These are phyloP conservation scores for Chloroceryle aenea DNA, from an alignment of 2,113 vertebrate genomes.

Conservation along the genomic window DNA sequence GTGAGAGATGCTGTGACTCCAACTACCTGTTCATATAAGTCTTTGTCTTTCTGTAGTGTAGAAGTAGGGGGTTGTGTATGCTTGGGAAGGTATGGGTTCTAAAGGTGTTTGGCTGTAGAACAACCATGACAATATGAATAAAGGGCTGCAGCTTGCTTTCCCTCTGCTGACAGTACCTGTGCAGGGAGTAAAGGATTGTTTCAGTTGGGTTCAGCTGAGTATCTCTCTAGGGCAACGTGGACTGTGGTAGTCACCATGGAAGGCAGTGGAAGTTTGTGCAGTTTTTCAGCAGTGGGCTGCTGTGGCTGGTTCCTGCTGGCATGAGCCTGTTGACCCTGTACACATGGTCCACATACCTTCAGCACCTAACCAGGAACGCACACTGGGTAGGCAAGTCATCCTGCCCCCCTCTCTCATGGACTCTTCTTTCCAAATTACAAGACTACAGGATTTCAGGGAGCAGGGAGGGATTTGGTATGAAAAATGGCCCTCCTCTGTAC, in stretches of 20 bases:
- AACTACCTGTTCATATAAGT: not conserved
- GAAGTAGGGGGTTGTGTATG: not conserved
- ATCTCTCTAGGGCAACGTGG: not conserved
- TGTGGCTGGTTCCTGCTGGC: not conserved
- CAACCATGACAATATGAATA: not conserved
- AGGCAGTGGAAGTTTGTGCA: not conserved
- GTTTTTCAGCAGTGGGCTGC: not conserved
- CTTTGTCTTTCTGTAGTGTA: not conserved
- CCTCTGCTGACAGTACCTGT: not conserved
- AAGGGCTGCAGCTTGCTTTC: not conserved
- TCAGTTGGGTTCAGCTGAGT: not conserved
- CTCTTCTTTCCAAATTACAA: not conserved
- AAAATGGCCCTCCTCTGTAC: not conserved
- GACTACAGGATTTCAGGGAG: not conserved
- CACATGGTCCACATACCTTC: fast-evolving
- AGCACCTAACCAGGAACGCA: fast-evolving
- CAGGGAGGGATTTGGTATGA: not conserved
- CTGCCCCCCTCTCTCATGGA: not conserved
- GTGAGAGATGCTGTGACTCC: not conserved
- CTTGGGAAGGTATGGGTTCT: not conserved
- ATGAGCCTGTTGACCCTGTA: not conserved
- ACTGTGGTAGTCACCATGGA: fast-evolving
- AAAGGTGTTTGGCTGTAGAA: not conserved
- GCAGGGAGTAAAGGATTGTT: not conserved
- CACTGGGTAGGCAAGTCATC: not conserved